Conservation (phyloP, 1,140 invertebrate genomes). For the Rhyzopertha dominica region DNA sequence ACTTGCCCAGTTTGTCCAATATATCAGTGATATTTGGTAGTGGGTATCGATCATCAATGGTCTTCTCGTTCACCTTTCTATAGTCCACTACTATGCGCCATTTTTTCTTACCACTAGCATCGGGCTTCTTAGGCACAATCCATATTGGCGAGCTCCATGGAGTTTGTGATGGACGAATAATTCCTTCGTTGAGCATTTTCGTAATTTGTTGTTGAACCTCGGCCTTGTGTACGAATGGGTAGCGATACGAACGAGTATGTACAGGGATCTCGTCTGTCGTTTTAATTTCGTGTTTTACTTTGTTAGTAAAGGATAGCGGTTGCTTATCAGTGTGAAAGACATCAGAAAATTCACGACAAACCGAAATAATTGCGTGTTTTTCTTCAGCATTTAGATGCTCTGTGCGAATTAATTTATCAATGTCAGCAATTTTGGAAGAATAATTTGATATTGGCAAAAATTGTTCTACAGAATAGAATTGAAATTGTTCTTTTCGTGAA, state of each 20-base stretch:
- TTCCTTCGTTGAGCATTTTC: constrained; percentile 11
- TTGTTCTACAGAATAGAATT: constrained; percentile 2
- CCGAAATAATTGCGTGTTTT: constrained; percentile 17
- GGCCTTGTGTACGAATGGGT: constrained; percentile 23
- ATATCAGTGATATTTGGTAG: constrained; percentile 48
- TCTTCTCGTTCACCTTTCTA: constrained; percentile 39
- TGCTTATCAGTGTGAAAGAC: constrained; percentile 18
- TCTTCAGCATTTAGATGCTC: constrained; percentile 29
- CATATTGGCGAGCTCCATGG: constrained; percentile 44
- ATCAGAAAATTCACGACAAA: constrained; percentile 11
- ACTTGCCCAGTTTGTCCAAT: constrained; percentile 41
- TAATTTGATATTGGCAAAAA: background rate
- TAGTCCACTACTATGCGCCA: constrained; percentile 43
- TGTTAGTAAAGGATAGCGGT: constrained; percentile 19
- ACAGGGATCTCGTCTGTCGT: constrained; percentile 16
- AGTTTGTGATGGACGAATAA: constrained; percentile 36
- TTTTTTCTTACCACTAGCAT: constrained; percentile 22
- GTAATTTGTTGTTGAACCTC: constrained; percentile 30
- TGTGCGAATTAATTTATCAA: too few species aligned
- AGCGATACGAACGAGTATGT: constrained; percentile 23
- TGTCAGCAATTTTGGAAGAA: too few species aligned
- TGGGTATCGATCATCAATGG: constrained; percentile 44
- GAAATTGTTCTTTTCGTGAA: background rate
- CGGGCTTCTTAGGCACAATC: constrained; percentile 32
- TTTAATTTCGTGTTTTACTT: constrained; percentile 18